Conservation (phyloP, 2,888 invertebrate genomes). For the Harpalus rubripes region DNA sequence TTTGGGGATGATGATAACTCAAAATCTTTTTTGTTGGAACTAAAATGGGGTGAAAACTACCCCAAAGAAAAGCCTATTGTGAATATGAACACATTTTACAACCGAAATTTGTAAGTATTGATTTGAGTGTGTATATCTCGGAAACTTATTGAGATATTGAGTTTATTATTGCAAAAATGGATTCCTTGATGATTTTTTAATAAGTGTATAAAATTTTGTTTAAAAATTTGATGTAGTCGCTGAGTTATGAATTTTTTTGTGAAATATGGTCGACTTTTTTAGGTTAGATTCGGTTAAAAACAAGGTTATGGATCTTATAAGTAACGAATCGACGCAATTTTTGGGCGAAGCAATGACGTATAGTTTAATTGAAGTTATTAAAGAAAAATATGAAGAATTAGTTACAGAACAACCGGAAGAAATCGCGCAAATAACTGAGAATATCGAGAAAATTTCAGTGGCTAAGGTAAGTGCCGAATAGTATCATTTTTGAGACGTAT, state of each 20-base stretch:
- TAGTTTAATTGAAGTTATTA: constrained; percentile 93
- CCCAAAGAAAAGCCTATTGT: constrained; percentile 90
- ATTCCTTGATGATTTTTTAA: too few species aligned
- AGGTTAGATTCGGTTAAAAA: constrained; percentile 86
- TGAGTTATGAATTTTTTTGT: too few species aligned
- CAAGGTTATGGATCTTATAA: constrained; percentile 82
- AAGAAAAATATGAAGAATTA: constrained; percentile 88
- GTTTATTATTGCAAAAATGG: too few species aligned
- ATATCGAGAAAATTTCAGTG: constrained; percentile 6
- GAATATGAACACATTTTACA: constrained; percentile 95
- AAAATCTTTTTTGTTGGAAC: constrained; percentile 92
- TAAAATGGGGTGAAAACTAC: constrained; percentile 92
- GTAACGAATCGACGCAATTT: constrained; percentile 88
- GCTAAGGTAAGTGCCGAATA: constrained; percentile 31
- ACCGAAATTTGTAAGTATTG: constrained; percentile 90
- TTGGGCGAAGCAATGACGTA: constrained; percentile 96
- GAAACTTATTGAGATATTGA: too few species aligned
- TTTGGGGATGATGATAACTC: constrained; percentile 88
- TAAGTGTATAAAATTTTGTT: too few species aligned
- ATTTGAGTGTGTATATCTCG: not conserved
- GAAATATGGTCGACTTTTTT: constrained; percentile 63
- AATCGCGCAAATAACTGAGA: constrained; percentile 5
- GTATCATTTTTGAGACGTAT: not conserved
- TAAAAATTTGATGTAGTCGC: too few species aligned
- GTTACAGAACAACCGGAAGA: constrained; percentile 85